These are phyloP conservation scores for Coccyzus lansbergi DNA, from an alignment of 2,797 vertebrate species.

Conservation along the genomic window DNA sequence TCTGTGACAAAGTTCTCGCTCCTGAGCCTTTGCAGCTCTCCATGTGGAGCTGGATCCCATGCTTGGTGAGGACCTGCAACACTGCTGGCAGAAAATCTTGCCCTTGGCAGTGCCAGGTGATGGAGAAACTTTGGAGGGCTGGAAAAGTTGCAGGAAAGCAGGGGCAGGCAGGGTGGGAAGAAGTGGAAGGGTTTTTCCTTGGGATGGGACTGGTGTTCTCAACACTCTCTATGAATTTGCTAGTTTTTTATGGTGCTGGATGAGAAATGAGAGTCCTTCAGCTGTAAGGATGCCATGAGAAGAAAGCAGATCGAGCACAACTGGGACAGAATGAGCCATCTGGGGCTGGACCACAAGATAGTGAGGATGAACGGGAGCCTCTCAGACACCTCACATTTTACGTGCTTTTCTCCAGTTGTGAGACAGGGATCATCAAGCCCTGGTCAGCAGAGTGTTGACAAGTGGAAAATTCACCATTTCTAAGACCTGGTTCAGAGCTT, in stretches of 20 bases:
- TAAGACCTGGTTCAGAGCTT: not conserved
- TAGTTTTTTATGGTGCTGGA: not conserved
- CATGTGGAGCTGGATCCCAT: rapidly evolving
- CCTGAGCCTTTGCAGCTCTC: not conserved
- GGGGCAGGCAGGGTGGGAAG: not conserved
- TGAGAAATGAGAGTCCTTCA: not conserved
- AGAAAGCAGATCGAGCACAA: not conserved
- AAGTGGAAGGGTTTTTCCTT: rapidly evolving
- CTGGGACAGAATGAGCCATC: not conserved
- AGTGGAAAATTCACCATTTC: not conserved
- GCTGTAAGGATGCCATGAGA: not conserved
- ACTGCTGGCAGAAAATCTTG: not conserved
- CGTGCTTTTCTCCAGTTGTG: not conserved
- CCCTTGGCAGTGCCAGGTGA: not conserved
- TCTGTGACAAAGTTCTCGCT: not conserved
- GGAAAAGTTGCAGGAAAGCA: not conserved
- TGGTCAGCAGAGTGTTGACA: not conserved
- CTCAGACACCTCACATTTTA: not conserved
- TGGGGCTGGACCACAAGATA: not conserved
- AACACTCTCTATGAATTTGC: not conserved
- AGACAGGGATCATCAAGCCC: not conserved
- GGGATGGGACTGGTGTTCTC: not conserved
- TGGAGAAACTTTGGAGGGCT: not conserved
- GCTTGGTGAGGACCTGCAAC: not conserved
- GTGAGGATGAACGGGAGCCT: not conserved